Percentiles rank a stretch among this genome's conserved stretches.
These are phyloP conservation scores for Physella acuta DNA, from an alignment of 1,140 invertebrate genomes.

Conservation along the genomic window DNA sequence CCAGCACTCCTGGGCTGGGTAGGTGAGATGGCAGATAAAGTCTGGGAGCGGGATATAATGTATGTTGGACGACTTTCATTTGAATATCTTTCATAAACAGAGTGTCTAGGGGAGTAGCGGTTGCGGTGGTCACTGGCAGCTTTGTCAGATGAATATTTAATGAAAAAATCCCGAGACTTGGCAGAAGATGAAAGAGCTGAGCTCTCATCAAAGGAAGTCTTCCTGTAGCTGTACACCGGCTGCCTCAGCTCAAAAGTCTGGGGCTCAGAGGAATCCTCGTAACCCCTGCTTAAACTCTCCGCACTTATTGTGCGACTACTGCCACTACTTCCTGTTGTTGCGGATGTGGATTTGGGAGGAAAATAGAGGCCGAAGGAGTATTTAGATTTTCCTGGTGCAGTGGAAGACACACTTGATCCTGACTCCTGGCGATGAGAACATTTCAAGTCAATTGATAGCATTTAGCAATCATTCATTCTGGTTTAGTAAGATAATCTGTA, in stretches of 20 bases:
- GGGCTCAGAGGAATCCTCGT: not conserved
- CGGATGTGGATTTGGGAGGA: constrained; percentile 24
- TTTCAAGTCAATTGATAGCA: not conserved
- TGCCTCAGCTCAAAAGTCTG: constrained; percentile 12
- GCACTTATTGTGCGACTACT: constrained; percentile 1
- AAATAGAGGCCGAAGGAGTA: constrained; percentile 39
- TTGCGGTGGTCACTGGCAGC: constrained; percentile 16
- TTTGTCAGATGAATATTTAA: constrained; percentile 23
- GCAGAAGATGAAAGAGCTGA: constrained; percentile 18
- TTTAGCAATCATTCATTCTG: too few species aligned
- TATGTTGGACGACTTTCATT: constrained; percentile 6
- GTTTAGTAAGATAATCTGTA: too few species aligned
- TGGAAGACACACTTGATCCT: constrained; percentile 8
- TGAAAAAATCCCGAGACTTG: constrained; percentile 21
- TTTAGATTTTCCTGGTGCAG: constrained; percentile 24
- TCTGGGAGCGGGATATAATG: constrained; percentile 30
- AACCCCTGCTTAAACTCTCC: constrained; percentile 5
- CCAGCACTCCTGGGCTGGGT: not conserved
- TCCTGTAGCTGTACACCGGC: constrained; percentile 5
- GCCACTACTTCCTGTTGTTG: constrained; percentile 10
- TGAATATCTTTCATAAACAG: constrained; percentile 10
- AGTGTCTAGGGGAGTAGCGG: constrained; percentile 19
- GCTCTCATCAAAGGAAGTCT: constrained; percentile 19
- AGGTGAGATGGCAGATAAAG: constrained; percentile 26
- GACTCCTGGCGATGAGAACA: constrained; percentile 3